These are phyloP conservation scores for Drosophila peninsularis DNA, from an alignment of 2,888 invertebrate species.

Conservation along the genomic window DNA sequence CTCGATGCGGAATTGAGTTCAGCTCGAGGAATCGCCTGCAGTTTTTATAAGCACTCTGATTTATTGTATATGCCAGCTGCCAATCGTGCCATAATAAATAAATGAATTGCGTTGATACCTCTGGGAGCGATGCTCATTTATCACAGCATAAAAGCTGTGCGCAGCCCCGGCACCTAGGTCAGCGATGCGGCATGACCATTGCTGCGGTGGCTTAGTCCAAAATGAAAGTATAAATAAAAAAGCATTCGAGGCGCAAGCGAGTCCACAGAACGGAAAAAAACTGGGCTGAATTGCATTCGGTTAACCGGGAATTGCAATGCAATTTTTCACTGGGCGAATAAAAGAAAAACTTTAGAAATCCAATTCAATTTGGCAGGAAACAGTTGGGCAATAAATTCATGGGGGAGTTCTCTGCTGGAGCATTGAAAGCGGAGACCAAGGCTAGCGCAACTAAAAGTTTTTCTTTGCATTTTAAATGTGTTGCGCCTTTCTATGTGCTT, in stretches of 20 bases:
- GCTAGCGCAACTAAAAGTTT: neutral
- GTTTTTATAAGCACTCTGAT: slow-evolving; percentile 19
- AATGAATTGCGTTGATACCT: slow-evolving; percentile 34
- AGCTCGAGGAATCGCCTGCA: slow-evolving; percentile 1
- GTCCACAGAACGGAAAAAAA: too few relatives aligned
- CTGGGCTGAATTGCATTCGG: slow-evolving; percentile 18
- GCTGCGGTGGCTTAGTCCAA: slow-evolving; percentile 12
- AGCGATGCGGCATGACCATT: slow-evolving; percentile 4
- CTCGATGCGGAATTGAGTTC: neutral
- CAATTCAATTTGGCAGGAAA: slow-evolving; percentile 19
- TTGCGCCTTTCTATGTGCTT: neutral
- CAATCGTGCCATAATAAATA: slow-evolving; percentile 34
- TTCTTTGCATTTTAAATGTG: neutral
- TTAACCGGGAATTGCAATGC: slow-evolving; percentile 20
- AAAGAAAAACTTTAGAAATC: slow-evolving; percentile 6
- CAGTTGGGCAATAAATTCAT: slow-evolving; percentile 13
- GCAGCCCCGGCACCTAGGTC: slow-evolving; percentile 12
- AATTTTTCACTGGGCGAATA: slow-evolving; percentile 13
- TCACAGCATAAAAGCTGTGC: slow-evolving; percentile 19
- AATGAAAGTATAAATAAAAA: slow-evolving; percentile 6
- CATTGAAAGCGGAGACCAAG: neutral
- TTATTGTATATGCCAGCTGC: slow-evolving; percentile 23
- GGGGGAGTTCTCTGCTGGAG: neutral
- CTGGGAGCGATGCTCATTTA: slow-evolving; percentile 34
- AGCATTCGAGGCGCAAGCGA: neutral